phyloP scores from a whole-genome alignment of 2,797 vertebrate genomes.

The Pogoniulus pusillus region DNA sequence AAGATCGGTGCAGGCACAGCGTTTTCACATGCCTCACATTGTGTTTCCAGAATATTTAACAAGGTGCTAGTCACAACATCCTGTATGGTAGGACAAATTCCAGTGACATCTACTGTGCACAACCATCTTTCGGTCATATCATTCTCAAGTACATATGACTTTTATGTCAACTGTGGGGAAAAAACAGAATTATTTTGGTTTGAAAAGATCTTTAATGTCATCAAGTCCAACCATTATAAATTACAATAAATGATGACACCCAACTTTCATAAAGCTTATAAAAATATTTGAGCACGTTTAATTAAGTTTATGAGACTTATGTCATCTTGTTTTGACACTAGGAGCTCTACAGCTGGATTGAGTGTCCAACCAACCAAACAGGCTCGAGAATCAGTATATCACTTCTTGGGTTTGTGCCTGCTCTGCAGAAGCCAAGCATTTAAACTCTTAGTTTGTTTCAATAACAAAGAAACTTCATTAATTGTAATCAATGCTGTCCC shows the following conservation, averaged over 20 bases:
- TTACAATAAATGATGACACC: not conserved
- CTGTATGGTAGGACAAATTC: not conserved
- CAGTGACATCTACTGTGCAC: not conserved
- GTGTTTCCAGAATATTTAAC: not conserved
- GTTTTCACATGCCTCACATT: not conserved
- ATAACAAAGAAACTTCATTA: not conserved
- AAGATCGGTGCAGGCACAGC: not conserved
- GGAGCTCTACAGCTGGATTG: not conserved
- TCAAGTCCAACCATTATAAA: too few species aligned
- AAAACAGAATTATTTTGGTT: not conserved
- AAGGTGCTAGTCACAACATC: not conserved
- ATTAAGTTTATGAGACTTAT: not conserved
- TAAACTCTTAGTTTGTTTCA: not conserved
- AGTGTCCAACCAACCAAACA: not conserved
- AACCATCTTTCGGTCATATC: not conserved
- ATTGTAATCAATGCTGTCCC: rapidly evolving
- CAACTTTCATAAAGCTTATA: not conserved
- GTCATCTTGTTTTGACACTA: not conserved
- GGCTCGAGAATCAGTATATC: not conserved
- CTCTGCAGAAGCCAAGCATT: not conserved
- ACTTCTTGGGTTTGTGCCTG: not conserved
- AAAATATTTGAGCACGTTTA: not conserved
- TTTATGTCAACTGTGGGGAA: not conserved
- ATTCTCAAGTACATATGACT: not conserved
- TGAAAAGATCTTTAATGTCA: too few species aligned